Evolutionary conservation across 2,888 invertebrate genomes (phyloP).

Genomic region (Trileptium ribeirensis): DNA sequence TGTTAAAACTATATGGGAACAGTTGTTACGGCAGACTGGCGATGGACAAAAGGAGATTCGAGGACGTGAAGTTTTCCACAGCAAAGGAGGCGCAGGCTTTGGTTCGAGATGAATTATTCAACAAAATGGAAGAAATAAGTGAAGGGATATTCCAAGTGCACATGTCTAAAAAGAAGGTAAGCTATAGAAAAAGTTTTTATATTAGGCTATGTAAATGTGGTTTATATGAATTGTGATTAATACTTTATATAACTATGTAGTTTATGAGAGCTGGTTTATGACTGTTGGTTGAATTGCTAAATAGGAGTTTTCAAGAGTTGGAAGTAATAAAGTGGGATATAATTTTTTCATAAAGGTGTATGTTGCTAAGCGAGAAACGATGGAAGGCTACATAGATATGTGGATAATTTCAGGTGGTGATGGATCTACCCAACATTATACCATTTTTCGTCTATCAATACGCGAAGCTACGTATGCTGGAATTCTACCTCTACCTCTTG

Average conservation of each 20-base stretch:
- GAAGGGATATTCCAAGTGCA: neutral
- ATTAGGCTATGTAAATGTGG: too few relatives aligned
- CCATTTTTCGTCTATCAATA: conserved; percentile 1
- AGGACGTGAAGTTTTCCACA: neutral
- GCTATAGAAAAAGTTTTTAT: too few relatives aligned
- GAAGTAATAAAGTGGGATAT: too few relatives aligned
- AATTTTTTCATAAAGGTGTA: too few relatives aligned
- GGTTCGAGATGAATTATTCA: neutral
- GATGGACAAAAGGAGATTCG: neutral
- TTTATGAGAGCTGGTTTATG: too few relatives aligned
- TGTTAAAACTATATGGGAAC: neutral
- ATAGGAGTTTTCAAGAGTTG: too few relatives aligned
- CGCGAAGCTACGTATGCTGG: neutral
- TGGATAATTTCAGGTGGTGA: too few relatives aligned
- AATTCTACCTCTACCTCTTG: neutral
- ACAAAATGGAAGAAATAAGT: neutral
- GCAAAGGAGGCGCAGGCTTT: neutral
- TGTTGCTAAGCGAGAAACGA: too few relatives aligned
- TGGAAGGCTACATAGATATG: too few relatives aligned
- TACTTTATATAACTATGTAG: too few relatives aligned
- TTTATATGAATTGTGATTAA: too few relatives aligned
- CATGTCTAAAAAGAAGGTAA: neutral
- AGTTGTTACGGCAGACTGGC: neutral
- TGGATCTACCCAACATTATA: neutral
- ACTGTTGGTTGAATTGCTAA: too few relatives aligned